phyloP scores from a whole-genome alignment of 2,888 invertebrate species.

The Chaitophorus viminalis region DNA sequence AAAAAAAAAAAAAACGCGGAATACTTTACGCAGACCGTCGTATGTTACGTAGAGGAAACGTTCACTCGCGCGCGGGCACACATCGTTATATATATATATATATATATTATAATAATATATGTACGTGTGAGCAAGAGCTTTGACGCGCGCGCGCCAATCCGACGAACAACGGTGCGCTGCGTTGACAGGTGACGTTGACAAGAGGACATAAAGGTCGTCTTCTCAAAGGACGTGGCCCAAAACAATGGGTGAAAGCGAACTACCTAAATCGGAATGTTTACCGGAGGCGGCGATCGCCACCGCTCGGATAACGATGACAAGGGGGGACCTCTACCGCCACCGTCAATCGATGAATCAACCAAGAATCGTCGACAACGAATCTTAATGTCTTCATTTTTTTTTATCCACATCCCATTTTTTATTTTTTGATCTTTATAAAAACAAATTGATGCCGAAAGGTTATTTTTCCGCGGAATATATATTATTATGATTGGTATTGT shows the following conservation, averaged over 20 bases:
- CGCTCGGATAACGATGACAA: constrained; percentile 34
- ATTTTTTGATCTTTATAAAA: not conserved
- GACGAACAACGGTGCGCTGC: not conserved
- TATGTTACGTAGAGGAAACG: not conserved
- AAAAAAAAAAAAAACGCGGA: no score
- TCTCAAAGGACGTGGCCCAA: constrained; percentile 48
- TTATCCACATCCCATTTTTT: not conserved
- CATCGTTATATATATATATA: constrained; percentile 42
- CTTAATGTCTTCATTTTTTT: constrained; percentile 8
- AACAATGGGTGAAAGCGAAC: constrained; percentile 58
- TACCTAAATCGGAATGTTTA: constrained; percentile 44
- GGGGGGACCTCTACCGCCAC: not conserved
- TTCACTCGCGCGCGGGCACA: not conserved
- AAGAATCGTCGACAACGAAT: not conserved
- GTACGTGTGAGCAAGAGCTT: not conserved
- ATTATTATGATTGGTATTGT: not conserved
- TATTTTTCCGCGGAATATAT: not conserved
- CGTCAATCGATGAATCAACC: not conserved
- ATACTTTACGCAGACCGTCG: not conserved
- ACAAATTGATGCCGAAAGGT: not conserved
- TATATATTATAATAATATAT: not conserved
- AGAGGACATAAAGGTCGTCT: constrained; percentile 53
- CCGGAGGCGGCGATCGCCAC: not conserved
- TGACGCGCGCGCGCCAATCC: constrained; percentile 6
- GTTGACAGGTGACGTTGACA: constrained; percentile 49